Percentiles rank a stretch among this genome's conserved stretches.
These are phyloP conservation scores for Isotomurus palustris DNA, from an alignment of 2,888 invertebrate species.

Conservation along the genomic window DNA sequence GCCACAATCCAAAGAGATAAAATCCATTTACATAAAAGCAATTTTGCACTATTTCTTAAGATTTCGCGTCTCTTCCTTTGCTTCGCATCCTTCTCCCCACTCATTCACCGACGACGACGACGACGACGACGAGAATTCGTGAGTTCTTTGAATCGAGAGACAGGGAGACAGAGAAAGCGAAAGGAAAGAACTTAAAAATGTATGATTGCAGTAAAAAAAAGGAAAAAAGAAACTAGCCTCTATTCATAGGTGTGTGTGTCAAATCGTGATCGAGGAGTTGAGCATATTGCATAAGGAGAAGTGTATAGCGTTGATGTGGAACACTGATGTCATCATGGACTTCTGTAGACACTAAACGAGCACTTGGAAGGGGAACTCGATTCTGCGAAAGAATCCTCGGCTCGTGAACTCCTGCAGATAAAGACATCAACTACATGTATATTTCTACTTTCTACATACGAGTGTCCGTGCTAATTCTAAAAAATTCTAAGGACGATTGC, in stretches of 20 bases:
- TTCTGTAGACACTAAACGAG: constrained; percentile 53
- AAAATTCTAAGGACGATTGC: no score
- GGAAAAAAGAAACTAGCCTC: constrained; percentile 47
- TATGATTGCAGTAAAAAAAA: not conserved
- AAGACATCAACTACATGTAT: not conserved
- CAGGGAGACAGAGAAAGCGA: no score
- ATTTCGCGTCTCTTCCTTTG: no score
- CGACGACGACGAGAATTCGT: no score
- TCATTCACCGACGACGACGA: no score
- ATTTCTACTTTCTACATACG: no score
- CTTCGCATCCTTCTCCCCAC: no score
- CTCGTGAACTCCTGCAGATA: constrained; percentile 28
- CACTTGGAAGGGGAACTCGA: constrained; percentile 51
- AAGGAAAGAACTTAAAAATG: no score
- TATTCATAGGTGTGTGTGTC: constrained; percentile 56
- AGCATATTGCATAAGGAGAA: constrained; percentile 58
- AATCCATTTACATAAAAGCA: no score
- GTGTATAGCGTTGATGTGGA: constrained; percentile 53
- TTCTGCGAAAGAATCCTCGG: constrained; percentile 28
- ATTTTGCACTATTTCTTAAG: no score
- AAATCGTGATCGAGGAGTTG: constrained; percentile 59
- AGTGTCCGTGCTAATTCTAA: no score
- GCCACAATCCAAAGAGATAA: constrained; percentile 2
- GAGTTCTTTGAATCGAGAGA: no score
- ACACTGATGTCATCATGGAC: constrained; percentile 53